Evolutionary conservation across 2,113 vertebrate genomes (phyloP).

Genomic region (Phalacrocorax brasilianus): DNA sequence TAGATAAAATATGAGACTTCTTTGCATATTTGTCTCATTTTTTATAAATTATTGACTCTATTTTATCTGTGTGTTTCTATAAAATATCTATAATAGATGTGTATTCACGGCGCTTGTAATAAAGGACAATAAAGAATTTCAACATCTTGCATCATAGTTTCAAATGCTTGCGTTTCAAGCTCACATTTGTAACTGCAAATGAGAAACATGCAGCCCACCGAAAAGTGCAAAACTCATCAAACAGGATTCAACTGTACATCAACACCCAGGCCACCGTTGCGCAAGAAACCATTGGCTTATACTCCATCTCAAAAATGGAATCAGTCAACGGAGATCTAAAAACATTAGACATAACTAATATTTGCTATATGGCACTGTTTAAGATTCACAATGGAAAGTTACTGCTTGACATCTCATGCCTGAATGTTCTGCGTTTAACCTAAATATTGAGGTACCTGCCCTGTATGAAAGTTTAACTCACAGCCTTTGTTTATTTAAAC

Average conservation of each 20-base stretch:
- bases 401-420: not conserved
- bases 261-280: not conserved
- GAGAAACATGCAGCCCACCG: constrained; percentile 44
- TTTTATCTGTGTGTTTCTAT: not conserved
- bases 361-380: not conserved
- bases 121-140: not conserved
- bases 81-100: not conserved
- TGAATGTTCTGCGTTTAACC: not conserved
- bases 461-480: not conserved
- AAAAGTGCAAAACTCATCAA: constrained; percentile 51
- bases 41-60: not conserved
- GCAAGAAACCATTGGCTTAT: not conserved
- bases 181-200: constrained; percentile 46
- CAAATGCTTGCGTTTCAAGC: not conserved
- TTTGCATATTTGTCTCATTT: not conserved
- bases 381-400: not conserved
- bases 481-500: not conserved
- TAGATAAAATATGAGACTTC: not conserved
- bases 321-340: constrained; percentile 37
- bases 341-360: constrained; percentile 26
- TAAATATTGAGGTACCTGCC: not conserved
- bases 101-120: not conserved
- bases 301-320: not conserved
- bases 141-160: not conserved
- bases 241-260: not conserved